A percentile compares a stretch with the other conserved stretches of the same genome.
These are phyloP conservation scores for Caenorhabditis wallacei DNA, from an alignment of 2,888 invertebrate genomes.

Conservation along the genomic window DNA sequence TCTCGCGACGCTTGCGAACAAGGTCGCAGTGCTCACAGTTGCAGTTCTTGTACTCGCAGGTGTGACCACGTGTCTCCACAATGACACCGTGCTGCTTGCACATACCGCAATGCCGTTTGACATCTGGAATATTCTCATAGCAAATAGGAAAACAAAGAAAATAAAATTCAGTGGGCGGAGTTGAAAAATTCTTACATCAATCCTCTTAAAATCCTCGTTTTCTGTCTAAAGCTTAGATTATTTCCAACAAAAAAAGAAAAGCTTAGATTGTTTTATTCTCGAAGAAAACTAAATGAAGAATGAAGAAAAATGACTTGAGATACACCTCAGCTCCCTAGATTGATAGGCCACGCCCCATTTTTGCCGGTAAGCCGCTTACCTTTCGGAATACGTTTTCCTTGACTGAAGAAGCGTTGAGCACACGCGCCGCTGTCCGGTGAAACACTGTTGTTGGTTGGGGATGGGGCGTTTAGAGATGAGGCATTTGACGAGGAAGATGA, in stretches of 20 bases:
- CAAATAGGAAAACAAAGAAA: background rate
- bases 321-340: too few relatives aligned
- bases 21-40: slow-evolving; percentile 78
- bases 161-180: too few relatives aligned
- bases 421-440: slow-evolving; percentile 39
- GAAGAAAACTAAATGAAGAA: too few relatives aligned
- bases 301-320: too few relatives aligned
- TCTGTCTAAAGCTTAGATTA: too few relatives aligned
- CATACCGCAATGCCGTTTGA: slow-evolving; percentile 81
- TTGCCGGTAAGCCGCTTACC: slow-evolving; percentile 38
- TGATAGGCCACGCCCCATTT: too few relatives aligned
- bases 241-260: too few relatives aligned
- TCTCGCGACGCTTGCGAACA: slow-evolving; percentile 78
- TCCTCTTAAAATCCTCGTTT: too few relatives aligned
- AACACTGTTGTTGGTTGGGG: slow-evolving; percentile 24
- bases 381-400: slow-evolving; percentile 75
- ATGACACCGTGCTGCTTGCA: slow-evolving; percentile 80
- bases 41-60: slow-evolving; percentile 79
- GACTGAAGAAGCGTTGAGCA: slow-evolving; percentile 69
- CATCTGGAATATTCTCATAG: slow-evolving; percentile 73
- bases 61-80: slow-evolving; percentile 79
- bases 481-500: slow-evolving; percentile 24
- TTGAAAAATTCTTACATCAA: background rate
- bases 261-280: too few relatives aligned
- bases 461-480: slow-evolving; percentile 24